Percentiles rank a stretch among this genome's conserved stretches.
Conservation (phyloP, 2,888 invertebrate genomes). For the Syrista parreyssii region DNA sequence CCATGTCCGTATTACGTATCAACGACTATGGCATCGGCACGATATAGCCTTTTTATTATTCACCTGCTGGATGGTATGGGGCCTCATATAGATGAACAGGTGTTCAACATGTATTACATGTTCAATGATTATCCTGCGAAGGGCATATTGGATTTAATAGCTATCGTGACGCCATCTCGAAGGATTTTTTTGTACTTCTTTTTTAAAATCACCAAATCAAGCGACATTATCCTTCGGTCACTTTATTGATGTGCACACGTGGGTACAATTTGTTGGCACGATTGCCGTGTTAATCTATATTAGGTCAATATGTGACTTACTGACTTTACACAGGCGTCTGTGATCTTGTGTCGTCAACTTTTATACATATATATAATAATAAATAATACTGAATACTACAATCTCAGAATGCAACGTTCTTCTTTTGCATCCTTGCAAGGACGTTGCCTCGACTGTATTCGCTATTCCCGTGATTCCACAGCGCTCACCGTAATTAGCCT, state of each 20-base stretch:
- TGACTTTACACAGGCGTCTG: background rate
- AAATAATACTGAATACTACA: background rate
- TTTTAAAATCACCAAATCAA: background rate
- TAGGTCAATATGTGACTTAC: background rate
- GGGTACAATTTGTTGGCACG: conserved; percentile 41
- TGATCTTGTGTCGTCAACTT: background rate
- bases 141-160: background rate
- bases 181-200: background rate
- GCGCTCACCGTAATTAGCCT: conserved; percentile 48
- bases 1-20: conserved; percentile 37
- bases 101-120: background rate
- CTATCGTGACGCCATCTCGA: background rate
- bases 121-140: background rate
- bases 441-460: conserved; percentile 31
- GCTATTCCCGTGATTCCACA: background rate
- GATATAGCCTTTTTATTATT: conserved; percentile 30
- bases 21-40: background rate
- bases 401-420: background rate
- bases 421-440: conserved; percentile 57
- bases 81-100: background rate
- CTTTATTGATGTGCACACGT: conserved; percentile 48
- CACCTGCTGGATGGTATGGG: background rate
- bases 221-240: background rate
- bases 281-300: background rate
- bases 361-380: background rate